These are phyloP conservation scores for Gnathonemus echidnorhynchus DNA, from an alignment of 2,113 vertebrate genomes.

Conservation along the genomic window DNA sequence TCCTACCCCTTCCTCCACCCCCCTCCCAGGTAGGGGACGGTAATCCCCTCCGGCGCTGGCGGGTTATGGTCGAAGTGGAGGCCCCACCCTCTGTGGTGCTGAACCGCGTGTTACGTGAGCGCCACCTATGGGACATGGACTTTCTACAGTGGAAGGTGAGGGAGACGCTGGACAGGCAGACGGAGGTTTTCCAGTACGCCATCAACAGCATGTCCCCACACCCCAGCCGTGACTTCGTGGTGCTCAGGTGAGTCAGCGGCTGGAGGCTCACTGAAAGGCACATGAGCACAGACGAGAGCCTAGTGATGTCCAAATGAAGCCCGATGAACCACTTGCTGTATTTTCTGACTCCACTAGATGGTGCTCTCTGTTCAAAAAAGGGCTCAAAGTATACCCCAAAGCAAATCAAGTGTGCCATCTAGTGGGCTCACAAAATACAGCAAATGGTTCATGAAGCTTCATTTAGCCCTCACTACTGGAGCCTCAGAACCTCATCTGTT, in stretches of 20 bases:
- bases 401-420: background rate
- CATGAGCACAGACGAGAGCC: background rate
- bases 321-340: background rate
- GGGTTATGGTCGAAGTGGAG: conserved; percentile 77
- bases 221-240: conserved; percentile 81
- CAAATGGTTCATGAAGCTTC: background rate
- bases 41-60: conserved; percentile 82
- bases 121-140: conserved; percentile 82
- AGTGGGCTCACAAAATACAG: background rate
- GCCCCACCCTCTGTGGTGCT: conserved; percentile 78
- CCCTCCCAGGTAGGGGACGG: conserved; percentile 78
- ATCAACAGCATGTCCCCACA: conserved; percentile 85
- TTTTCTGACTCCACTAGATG: background rate
- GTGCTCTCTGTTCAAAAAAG: background rate
- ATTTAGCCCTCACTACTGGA: background rate
- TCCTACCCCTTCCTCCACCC: background rate
- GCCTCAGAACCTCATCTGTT: background rate
- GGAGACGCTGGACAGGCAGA: conserved; percentile 82
- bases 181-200: conserved; percentile 85
- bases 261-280: background rate
- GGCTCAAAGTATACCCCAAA: background rate
- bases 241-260: conserved; percentile 72
- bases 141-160: conserved; percentile 84
- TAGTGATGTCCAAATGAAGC: background rate
- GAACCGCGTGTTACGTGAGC: conserved; percentile 83